phyloP scores from a whole-genome alignment of 2,113 vertebrate genomes.

The Cairina moschata region DNA sequence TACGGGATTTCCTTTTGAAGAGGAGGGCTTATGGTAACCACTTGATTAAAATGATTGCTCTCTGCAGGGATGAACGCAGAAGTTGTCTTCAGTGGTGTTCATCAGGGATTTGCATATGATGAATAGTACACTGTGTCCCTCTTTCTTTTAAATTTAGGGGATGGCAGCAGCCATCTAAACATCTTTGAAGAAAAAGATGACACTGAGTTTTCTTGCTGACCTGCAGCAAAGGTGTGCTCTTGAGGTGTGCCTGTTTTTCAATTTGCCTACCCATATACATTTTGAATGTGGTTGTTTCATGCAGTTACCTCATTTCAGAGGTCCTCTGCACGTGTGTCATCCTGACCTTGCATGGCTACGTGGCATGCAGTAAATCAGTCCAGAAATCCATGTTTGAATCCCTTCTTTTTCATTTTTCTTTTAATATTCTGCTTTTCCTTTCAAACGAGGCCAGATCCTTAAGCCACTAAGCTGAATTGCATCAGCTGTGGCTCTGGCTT shows the following conservation, averaged over 20 bases:
- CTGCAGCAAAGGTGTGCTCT: slow-evolving; percentile 30
- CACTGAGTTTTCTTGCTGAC: neutral
- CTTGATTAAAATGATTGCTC: fast-evolving
- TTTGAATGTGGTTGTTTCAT: neutral
- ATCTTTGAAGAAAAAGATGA: slow-evolving; percentile 64
- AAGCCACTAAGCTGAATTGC: slow-evolving; percentile 44
- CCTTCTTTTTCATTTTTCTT: neutral
- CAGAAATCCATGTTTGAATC: neutral
- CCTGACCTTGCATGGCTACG: neutral
- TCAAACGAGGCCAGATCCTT: slow-evolving; percentile 45
- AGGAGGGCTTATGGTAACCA: neutral
- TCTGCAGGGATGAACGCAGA: neutral
- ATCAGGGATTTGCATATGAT: neutral
- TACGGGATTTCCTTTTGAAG: neutral
- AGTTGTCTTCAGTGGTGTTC: neutral
- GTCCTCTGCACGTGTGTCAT: neutral
- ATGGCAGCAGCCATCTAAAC: neutral
- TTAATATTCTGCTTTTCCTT: slow-evolving; percentile 25
- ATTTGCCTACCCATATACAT: slow-evolving; percentile 15
- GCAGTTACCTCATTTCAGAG: neutral
- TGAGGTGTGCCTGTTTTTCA: slow-evolving; percentile 21
- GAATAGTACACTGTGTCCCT: neutral
- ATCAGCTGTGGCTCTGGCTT: slow-evolving; percentile 33
- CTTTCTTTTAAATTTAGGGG: neutral
- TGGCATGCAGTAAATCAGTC: neutral